These are phyloP conservation scores for Burhinus oedicnemus DNA, from an alignment of 2,113 vertebrate species.

Conservation along the genomic window DNA sequence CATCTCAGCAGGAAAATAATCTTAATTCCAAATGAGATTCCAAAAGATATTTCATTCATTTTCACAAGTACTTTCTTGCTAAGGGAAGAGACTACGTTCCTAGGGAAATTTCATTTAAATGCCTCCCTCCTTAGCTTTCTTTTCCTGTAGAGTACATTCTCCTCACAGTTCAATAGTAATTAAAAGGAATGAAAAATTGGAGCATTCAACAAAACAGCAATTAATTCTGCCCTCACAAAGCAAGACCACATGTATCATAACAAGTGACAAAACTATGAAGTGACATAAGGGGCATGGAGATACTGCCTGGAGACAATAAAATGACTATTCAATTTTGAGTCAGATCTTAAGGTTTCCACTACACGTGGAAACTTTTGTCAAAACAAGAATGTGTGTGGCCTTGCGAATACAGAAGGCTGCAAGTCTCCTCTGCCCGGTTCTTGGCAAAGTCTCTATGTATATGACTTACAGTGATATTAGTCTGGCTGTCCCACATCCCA, in stretches of 20 bases:
- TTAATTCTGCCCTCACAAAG: background rate
- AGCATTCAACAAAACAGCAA: background rate
- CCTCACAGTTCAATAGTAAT: background rate
- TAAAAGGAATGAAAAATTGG: background rate
- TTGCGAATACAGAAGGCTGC: rapidly evolving
- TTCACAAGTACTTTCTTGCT: background rate
- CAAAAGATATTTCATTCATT: background rate
- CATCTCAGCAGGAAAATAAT: background rate
- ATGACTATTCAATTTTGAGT: background rate
- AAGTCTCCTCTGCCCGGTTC: background rate
- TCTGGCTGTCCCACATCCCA: background rate
- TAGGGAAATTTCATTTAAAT: background rate
- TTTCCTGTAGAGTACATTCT: background rate
- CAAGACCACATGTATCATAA: background rate
- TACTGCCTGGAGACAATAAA: background rate
- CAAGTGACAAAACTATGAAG: background rate
- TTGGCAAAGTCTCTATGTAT: background rate
- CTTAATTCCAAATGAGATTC: background rate
- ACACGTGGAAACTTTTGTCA: background rate
- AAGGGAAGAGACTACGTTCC: background rate
- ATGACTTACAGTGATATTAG: background rate
- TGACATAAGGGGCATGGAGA: background rate
- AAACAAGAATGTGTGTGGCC: background rate
- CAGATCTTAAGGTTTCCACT: background rate
- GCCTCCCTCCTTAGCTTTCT: background rate